Conservation (phyloP, 1,140 invertebrate species). For the Brachionus asplanchnoidis region DNA sequence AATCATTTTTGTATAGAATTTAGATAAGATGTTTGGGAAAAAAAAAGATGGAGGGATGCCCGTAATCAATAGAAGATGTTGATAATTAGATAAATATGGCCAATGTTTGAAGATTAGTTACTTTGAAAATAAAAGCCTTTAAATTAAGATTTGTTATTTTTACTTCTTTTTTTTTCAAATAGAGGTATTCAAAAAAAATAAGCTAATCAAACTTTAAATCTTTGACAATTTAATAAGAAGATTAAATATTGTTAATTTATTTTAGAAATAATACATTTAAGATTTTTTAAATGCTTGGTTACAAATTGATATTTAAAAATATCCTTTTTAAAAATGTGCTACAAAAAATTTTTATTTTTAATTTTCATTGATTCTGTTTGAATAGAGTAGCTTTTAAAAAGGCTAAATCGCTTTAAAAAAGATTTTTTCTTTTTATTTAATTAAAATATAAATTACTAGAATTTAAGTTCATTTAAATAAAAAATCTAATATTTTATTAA, state of each 20-base stretch:
- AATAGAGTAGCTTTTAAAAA: too few relatives aligned
- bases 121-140: neutral
- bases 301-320: neutral
- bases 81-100: neutral
- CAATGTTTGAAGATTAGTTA: neutral
- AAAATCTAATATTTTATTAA: too few relatives aligned
- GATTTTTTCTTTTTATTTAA: too few relatives aligned
- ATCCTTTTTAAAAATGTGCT: too few relatives aligned
- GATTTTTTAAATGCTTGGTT: neutral
- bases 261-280: neutral
- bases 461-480: too few relatives aligned
- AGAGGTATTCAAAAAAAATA: neutral
- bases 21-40: neutral
- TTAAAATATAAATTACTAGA: too few relatives aligned
- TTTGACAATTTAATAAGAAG: neutral
- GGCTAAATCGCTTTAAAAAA: too few relatives aligned
- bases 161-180: neutral
- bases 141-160: neutral
- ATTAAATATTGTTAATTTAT: too few relatives aligned
- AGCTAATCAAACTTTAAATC: neutral
- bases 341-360: too few relatives aligned
- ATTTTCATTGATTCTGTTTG: too few relatives aligned
- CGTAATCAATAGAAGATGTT: neutral
- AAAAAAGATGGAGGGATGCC: neutral
- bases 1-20: neutral